These are phyloP conservation scores for Barbus barbus DNA, from an alignment of 2,113 vertebrate genomes.

Conservation along the genomic window DNA sequence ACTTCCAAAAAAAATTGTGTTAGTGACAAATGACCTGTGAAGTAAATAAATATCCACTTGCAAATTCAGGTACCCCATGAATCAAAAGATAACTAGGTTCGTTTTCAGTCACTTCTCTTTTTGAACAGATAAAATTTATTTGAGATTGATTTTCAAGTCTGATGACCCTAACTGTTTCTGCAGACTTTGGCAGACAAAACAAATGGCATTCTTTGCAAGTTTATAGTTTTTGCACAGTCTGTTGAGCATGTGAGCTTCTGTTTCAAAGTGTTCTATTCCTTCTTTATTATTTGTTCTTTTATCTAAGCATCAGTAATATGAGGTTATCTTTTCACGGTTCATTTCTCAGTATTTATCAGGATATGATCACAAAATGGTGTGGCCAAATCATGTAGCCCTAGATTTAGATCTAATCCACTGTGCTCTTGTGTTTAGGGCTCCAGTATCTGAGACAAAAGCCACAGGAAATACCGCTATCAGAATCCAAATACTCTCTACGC, in stretches of 20 bases:
- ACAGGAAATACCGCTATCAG: slow-evolving; percentile 61
- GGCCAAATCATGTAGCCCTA: neutral
- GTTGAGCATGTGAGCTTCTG: neutral
- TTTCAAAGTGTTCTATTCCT: neutral
- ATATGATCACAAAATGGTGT: neutral
- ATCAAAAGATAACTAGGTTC: neutral
- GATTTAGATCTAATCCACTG: neutral
- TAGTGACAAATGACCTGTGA: neutral
- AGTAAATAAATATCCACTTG: neutral
- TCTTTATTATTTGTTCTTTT: neutral
- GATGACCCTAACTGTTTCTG: neutral
- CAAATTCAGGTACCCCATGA: neutral
- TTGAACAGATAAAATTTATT: neutral
- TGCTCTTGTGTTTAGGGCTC: slow-evolving; percentile 75
- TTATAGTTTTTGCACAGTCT: neutral
- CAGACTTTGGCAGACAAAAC: neutral
- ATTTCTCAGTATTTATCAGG: neutral
- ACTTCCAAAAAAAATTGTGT: neutral
- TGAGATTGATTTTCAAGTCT: neutral
- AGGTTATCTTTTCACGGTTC: neutral
- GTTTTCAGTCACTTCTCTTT: neutral
- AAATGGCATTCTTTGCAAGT: neutral
- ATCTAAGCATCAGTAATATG: neutral
- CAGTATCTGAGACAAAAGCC: slow-evolving; percentile 91
- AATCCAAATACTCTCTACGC: slow-evolving; percentile 69